Evolutionary conservation across 2,888 invertebrate species (phyloP).

Genomic region (Eristalis arbustorum): DNA sequence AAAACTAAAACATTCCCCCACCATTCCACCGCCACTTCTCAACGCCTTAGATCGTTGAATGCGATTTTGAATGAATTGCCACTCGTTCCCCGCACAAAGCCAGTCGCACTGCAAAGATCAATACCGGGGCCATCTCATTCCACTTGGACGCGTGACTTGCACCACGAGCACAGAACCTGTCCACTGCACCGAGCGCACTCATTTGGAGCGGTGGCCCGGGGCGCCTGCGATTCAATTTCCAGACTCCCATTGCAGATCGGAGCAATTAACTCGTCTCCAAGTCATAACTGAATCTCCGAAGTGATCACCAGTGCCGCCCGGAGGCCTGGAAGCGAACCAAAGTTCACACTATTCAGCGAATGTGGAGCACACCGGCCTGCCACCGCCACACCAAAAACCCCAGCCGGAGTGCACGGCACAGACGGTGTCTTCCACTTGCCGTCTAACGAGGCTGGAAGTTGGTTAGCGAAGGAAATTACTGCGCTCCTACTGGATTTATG

Average conservation of each 20-base stretch:
- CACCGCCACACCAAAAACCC: constrained; percentile 41
- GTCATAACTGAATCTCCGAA: constrained; percentile 56
- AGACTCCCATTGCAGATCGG: constrained; percentile 25
- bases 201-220: constrained; percentile 15
- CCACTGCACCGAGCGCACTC: constrained; percentile 3
- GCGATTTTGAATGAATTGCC: constrained; percentile 53
- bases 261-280: constrained; percentile 64
- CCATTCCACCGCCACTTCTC: not conserved
- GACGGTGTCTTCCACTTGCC: constrained; percentile 47
- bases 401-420: not conserved
- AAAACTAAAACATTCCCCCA: constrained; percentile 57
- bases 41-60: constrained; percentile 42
- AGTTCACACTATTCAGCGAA: constrained; percentile 65
- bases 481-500: constrained; percentile 67
- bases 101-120: constrained; percentile 29
- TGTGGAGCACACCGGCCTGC: constrained; percentile 15
- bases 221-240: constrained; percentile 55
- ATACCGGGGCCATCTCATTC: constrained; percentile 49
- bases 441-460: constrained; percentile 67
- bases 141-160: constrained; percentile 49
- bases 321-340: constrained; percentile 34
- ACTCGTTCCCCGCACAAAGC: constrained; percentile 2
- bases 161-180: constrained; percentile 44
- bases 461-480: constrained; percentile 65
- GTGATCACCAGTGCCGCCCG: constrained; percentile 33